A percentile compares a stretch with the other conserved stretches of the same genome.
Conservation (phyloP, 2,797 vertebrate species). For the Sparidentex hasta region DNA sequence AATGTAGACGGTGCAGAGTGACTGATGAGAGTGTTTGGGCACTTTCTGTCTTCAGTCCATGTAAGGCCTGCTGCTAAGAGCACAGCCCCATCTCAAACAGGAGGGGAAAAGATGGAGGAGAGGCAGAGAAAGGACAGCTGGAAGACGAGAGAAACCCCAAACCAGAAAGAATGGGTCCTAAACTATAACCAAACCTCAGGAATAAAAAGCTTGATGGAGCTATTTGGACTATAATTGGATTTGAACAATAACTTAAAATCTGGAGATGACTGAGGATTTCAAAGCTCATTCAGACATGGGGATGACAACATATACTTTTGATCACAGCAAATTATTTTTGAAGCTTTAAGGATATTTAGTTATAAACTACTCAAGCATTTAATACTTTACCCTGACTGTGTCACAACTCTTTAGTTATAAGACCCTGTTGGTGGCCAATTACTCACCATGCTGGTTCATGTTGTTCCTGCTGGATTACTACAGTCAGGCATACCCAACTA, state of each 20-base stretch:
- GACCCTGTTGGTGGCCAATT: neutral
- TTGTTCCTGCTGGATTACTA: conserved; percentile 30
- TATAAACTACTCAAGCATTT: conserved; percentile 2
- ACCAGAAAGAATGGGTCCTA: conserved; percentile 1
- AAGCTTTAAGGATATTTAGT: conserved; percentile 7
- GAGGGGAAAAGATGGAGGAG: conserved; percentile 28
- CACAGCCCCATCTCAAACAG: conserved; percentile 40
- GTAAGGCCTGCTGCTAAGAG: conserved; percentile 77
- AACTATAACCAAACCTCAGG: conserved; percentile 1
- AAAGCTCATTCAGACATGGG: neutral
- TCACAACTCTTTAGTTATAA: neutral
- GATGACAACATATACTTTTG: neutral
- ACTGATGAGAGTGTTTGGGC: conserved; percentile 72
- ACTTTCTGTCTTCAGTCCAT: conserved; percentile 72
- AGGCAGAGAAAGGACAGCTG: conserved; percentile 29
- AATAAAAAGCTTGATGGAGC: neutral
- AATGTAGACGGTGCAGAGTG: conserved; percentile 68
- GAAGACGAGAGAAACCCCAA: conserved; percentile 35
- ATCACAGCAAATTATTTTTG: conserved; percentile 13
- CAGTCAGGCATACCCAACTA: conserved; percentile 13
- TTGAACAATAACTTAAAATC: neutral
- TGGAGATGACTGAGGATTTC: neutral
- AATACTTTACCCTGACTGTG: conserved; percentile 13
- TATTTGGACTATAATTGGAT: neutral
- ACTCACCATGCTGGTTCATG: conserved; percentile 6